Conservation (phyloP, 2,113 vertebrate genomes). For the Syrrhaptes paradoxus region DNA sequence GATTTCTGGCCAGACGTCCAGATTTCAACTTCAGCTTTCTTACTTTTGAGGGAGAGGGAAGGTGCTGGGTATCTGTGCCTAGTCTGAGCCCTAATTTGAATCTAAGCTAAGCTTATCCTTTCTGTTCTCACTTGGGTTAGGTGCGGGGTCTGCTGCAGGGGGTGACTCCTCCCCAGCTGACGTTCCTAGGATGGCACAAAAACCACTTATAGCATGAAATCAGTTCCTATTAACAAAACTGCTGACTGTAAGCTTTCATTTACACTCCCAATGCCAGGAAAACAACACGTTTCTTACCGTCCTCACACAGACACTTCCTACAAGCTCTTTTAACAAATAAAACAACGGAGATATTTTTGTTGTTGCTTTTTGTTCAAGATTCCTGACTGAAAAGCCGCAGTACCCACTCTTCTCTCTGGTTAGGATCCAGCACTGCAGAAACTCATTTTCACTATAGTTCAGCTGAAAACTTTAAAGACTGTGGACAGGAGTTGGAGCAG, state of each 20-base stretch:
- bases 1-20: background rate
- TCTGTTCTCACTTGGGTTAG: background rate
- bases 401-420: slow-evolving; percentile 37
- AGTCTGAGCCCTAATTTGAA: background rate
- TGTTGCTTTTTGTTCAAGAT: slow-evolving; percentile 16
- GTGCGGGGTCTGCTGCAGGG: background rate
- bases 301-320: background rate
- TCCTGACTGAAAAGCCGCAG: slow-evolving; percentile 28
- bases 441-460: slow-evolving; percentile 57
- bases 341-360: background rate
- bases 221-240: background rate
- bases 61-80: background rate
- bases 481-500: slow-evolving; percentile 52
- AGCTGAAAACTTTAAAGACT: slow-evolving; percentile 68
- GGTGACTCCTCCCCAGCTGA: background rate
- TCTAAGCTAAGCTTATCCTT: background rate
- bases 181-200: background rate
- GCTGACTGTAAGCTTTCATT: background rate
- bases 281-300: background rate
- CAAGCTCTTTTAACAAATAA: background rate
- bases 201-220: background rate
- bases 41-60: background rate
- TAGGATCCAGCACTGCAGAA: slow-evolving; percentile 67
- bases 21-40: background rate
- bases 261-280: background rate